Base-by-base conservation (phyloP, 2,888 invertebrate species). In the Meghimatium bilineatum region DNA sequence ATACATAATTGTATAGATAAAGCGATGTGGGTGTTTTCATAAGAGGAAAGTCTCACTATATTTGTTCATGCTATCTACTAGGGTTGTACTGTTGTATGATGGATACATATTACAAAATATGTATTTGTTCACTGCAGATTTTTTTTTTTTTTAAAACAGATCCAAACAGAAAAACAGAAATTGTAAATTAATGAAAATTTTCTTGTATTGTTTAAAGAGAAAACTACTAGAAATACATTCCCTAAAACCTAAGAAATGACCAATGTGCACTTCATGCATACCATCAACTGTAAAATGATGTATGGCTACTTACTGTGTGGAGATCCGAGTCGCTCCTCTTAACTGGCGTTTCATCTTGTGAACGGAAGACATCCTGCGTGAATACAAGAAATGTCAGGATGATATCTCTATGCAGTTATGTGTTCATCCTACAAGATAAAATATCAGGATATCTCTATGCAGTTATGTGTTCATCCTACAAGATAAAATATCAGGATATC, bases 241-340 rank as follows among this genome's bases (percentile, higher is more conserved):
- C 34, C 32, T 52, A 75, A 38, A 34, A 77, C n/a, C 38, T 29
- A 56, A 60, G 36, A 36, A 60, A 26, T 60, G 38, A 60, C 26
- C 36, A 36, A 77, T 29, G 36, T 63, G 36, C 76, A 63, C 23
- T n/a, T 60, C 60, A 77, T 77, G 76, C 38, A 52, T 20, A 74
- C n/a, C 23, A 49, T 1, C 1, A 29, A 32, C 74, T 32, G 32
- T 14, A 44, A 72, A 10, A n/a, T 44, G 38, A 26, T 17, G 44
- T 29, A 71, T 38, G 71, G n/a, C 26, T 29, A 88, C 89, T 88
- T 86, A 90, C 91, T 75, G 95, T 94, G 89, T 95, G 95, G 85
- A 90, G 88, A 87, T 95, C 95, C 63, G 95, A 95, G 90, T 95
- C 95, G 34, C 94, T 95, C 87, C 85, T 38, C 52, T 85, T 86